Percentiles rank a stretch among this genome's conserved stretches.
phyloP scores from a whole-genome alignment of 2,797 vertebrate species.

The Allenopithecus nigroviridis region DNA sequence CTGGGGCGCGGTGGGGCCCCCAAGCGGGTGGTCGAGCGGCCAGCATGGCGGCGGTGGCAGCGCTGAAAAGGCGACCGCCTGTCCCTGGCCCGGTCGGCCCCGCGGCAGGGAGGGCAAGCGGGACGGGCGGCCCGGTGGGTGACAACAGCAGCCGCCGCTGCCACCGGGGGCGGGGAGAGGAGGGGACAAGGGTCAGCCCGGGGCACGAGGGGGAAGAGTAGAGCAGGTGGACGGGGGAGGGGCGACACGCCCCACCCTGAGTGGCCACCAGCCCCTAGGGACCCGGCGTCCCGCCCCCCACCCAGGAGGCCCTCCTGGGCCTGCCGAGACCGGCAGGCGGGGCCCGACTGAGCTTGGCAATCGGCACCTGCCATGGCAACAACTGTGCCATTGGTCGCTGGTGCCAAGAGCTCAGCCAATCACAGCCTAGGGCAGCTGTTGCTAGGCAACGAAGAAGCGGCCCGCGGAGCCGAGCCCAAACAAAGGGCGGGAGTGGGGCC shows the following conservation, averaged over 20 bases:
- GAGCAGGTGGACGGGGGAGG: conserved; percentile 72
- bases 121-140: conserved; percentile 70
- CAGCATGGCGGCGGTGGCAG: conserved; percentile 69
- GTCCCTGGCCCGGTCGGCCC: conserved; percentile 56
- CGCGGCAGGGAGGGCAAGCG: conserved; percentile 65
- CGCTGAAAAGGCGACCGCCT: conserved; percentile 46
- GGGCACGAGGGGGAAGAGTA: conserved; percentile 49
- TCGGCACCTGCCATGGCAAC: conserved; percentile 93
- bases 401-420: conserved; percentile 92
- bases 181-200: conserved; percentile 56
- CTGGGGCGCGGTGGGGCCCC: conserved; percentile 77
- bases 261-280: conserved; percentile 84
- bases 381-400: conserved; percentile 92
- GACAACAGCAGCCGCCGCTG: conserved; percentile 64
- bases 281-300: conserved; percentile 73
- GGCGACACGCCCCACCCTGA: conserved; percentile 52
- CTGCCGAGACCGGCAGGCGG: conserved; percentile 64
- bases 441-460: conserved; percentile 96
- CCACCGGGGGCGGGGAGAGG: conserved; percentile 47
- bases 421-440: conserved; percentile 87
- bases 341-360: conserved; percentile 66
- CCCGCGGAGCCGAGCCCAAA: conserved; percentile 93
- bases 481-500: conserved; percentile 85
- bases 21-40: conserved; percentile 76
- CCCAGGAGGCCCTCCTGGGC: conserved; percentile 66